Base-by-base conservation (phyloP, 2,797 vertebrate species). In the Vipera latastei region DNA sequence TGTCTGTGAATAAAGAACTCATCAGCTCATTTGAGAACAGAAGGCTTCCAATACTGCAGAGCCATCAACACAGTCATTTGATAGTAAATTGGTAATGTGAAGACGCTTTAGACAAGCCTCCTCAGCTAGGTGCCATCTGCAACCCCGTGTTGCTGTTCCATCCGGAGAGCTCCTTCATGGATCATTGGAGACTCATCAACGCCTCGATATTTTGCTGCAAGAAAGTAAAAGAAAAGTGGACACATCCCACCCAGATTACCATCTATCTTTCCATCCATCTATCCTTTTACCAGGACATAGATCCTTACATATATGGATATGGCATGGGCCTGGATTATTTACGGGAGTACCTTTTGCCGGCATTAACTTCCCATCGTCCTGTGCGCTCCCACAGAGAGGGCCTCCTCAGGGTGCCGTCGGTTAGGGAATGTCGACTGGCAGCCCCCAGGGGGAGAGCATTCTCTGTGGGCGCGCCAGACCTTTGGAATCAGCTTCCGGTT, bases 21-120 rank as follows among this genome's bases (percentile, higher is more conserved):
- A 96, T 97, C 96, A 96, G 96, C 97, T 95, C 95, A 61, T 97
- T 94, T 92, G 95, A 96, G 96, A 96, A 96, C 96, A 98, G 97
- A 97, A 97, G 95, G 95, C 96, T 97, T 96, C n/a, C 91, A 95
- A 94, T 95, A 96, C 26, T 96, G 94, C 69, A 95, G 96, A 96
- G 95, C 92, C 96, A 96, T 96, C 95, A 96, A 85, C 90, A 92
- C 92, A 94, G 96, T 94, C 93, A 96, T 96, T 97, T 93, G 94
- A 95, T 94, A 96, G 96, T 96, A 96, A 97, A 97, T 98, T 97
- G 97, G 96, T 78, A 96, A 86, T 94, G 96, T 91, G 95, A 93
- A 94, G 93, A 86, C 92, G 94, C 92, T 97, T 97, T 96, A 89
- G 26, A 96, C 95, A 95, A 96, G 93, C 94, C 94, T 95, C 28